A percentile compares a stretch with the other conserved stretches of the same genome.
phyloP scores from a whole-genome alignment of 2,797 vertebrate genomes.

The Borostomias antarcticus region DNA sequence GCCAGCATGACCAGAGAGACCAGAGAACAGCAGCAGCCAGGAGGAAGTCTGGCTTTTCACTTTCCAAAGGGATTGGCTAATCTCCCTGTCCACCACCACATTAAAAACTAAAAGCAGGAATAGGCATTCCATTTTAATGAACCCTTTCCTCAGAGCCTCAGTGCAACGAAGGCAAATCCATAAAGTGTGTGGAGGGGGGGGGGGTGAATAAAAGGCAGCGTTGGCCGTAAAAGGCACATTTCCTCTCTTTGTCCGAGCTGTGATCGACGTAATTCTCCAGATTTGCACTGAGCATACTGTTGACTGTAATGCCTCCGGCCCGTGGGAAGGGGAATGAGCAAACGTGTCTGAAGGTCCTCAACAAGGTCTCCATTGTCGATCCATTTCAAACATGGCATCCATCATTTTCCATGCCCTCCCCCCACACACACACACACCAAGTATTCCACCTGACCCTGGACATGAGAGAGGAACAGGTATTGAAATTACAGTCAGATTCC shows the following conservation, averaged over 20 bases:
- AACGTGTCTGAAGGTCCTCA: slow-evolving; percentile 61
- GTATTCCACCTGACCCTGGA: slow-evolving; percentile 42
- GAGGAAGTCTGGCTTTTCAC: slow-evolving; percentile 59
- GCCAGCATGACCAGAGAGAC: slow-evolving; percentile 37
- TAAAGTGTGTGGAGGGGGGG: slow-evolving; percentile 58
- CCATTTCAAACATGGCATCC: slow-evolving; percentile 65
- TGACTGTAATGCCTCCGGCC: slow-evolving; percentile 66
- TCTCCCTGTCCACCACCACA: slow-evolving; percentile 50
- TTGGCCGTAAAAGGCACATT: slow-evolving; percentile 65
- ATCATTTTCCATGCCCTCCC: slow-evolving; percentile 43
- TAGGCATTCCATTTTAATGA: slow-evolving; percentile 67
- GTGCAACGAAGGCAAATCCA: slow-evolving; percentile 50
- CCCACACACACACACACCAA: slow-evolving; percentile 30
- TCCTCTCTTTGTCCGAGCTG: slow-evolving; percentile 67
- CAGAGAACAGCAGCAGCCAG: slow-evolving; percentile 8
- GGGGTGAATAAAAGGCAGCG: slow-evolving; percentile 57
- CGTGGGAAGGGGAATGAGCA: slow-evolving; percentile 55
- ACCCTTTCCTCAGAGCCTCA: slow-evolving; percentile 56
- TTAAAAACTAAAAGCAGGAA: slow-evolving; percentile 56
- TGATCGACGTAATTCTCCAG: slow-evolving; percentile 57
- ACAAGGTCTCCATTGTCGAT: slow-evolving; percentile 59
- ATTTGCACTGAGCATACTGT: slow-evolving; percentile 67
- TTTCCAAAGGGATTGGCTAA: slow-evolving; percentile 53
- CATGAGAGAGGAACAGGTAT: slow-evolving; percentile 32
- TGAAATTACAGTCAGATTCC: slow-evolving; percentile 33